Base-by-base conservation (phyloP, 2,113 vertebrate species). In the Cavia porcellus region DNA sequence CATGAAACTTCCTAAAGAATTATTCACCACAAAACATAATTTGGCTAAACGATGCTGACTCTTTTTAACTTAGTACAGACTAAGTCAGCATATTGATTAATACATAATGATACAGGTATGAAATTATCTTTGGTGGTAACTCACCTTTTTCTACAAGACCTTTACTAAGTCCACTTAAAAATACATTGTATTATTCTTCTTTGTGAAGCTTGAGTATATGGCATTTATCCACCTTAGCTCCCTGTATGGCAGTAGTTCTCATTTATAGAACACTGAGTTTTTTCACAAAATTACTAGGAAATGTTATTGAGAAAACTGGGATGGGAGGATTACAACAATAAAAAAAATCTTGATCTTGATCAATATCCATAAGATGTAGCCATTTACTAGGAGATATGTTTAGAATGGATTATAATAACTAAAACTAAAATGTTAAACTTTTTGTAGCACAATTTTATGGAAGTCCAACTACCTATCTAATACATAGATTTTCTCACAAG, bases 101-200 rank as follows among this genome's bases (percentile, higher is more conserved):
- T 79, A 20, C n/a, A 95, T 14, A 64, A 17, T 82, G 77, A 85
- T 68, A 68, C 7, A 85, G 42, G 47, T 90, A 88, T 30, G 11
- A 55, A 86, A 86, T 74, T 42, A 66, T 64, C 55, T 77, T 61
- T 61, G 55, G 62, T 62, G 50, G 8, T 20, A 50, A 90, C 14
- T 94, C 47, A 70, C 3, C 14, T 42, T 90, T 90, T 82, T 68
- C 62, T 42, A 30, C 32, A 92, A 95, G 35, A 92, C 79, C 13
- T 74, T 92, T 66, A 81, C 45, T 64, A 90, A 91, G 92, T 32
- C 25, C 93, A 72, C 61, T 20, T 86, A 70, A 95, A 96, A 92
- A 61, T 19, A 61, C 38, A 3, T 57, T 86, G 15, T 32, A 91
- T 79, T 42, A 45, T 79, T 25, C 64, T 82, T 92, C 35, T 81